Conservation (phyloP, 2,888 invertebrate species). For the Mactromeris polynyma region DNA sequence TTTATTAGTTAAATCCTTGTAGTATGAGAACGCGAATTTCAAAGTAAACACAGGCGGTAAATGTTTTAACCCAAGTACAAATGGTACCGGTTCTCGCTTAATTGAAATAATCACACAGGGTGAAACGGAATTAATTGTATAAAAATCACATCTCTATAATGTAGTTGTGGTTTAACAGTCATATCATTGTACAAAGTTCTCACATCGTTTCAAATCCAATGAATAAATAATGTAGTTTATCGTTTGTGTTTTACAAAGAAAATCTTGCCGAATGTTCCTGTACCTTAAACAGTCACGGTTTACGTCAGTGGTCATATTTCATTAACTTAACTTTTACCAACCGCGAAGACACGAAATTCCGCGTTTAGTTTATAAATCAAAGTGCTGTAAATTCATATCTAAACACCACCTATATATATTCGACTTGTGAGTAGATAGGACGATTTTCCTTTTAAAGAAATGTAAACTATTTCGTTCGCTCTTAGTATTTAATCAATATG, state of each 20-base stretch:
- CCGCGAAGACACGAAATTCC: background rate
- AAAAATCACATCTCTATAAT: slow-evolving; percentile 1
- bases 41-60: background rate
- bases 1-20: background rate
- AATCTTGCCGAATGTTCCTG: background rate
- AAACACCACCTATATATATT: background rate
- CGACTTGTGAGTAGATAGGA: background rate
- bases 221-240: slow-evolving; percentile 11
- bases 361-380: background rate
- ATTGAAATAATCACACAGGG: background rate
- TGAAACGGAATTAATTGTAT: background rate
- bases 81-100: background rate
- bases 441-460: background rate
- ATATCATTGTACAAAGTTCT: background rate
- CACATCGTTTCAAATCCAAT: slow-evolving; percentile 9
- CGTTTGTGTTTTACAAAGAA: background rate
- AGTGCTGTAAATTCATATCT: background rate
- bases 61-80: background rate
- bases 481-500: background rate
- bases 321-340: background rate
- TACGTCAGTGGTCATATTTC: background rate
- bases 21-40: background rate
- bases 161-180: background rate
- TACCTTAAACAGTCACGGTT: background rate
- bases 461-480: background rate